A percentile compares a stretch with the other conserved stretches of the same genome.
Conservation (phyloP, 1,140 invertebrate genomes). For the Drosophila saltans region DNA sequence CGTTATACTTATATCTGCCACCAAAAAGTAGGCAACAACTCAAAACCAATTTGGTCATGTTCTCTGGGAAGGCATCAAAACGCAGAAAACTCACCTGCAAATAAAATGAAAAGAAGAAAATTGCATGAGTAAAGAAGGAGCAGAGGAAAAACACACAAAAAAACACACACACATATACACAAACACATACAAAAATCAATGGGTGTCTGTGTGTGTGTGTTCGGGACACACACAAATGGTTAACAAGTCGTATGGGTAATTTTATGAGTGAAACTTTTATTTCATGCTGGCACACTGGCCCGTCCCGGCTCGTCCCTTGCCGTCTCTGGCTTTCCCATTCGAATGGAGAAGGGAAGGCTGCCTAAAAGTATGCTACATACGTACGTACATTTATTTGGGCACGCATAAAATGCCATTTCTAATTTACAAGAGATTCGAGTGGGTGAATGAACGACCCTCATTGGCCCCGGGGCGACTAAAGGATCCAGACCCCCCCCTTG, state of each 20-base stretch:
- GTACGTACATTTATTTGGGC: slow-evolving; percentile 64
- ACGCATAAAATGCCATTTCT: slow-evolving; percentile 75
- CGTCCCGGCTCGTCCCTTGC: not conserved
- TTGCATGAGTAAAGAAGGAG: slow-evolving; percentile 27
- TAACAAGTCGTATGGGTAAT: slow-evolving; percentile 78
- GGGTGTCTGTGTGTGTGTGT: slow-evolving; percentile 24
- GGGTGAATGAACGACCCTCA: slow-evolving; percentile 8
- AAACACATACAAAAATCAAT: slow-evolving; percentile 39
- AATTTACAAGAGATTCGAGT: slow-evolving; percentile 64
- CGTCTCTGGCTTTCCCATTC: not conserved
- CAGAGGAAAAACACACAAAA: not conserved
- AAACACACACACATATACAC: not conserved
- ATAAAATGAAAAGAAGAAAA: slow-evolving; percentile 17
- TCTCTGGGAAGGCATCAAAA: not conserved
- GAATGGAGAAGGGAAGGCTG: not conserved
- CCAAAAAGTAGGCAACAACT: slow-evolving; percentile 4
- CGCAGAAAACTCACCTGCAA: slow-evolving; percentile 61
- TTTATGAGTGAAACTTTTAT: slow-evolving; percentile 67
- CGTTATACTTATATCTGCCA: not conserved
- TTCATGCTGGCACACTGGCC: slow-evolving; percentile 9
- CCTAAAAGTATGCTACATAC: slow-evolving; percentile 49
- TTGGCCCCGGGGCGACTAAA: not conserved
- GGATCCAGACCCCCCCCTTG: not conserved
- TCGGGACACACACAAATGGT: slow-evolving; percentile 52
- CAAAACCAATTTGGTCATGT: slow-evolving; percentile 6